Percentiles rank a stretch among this genome's conserved stretches.
These are phyloP conservation scores for Elysia chlorotica DNA, from an alignment of 1,140 invertebrate species.

Conservation along the genomic window DNA sequence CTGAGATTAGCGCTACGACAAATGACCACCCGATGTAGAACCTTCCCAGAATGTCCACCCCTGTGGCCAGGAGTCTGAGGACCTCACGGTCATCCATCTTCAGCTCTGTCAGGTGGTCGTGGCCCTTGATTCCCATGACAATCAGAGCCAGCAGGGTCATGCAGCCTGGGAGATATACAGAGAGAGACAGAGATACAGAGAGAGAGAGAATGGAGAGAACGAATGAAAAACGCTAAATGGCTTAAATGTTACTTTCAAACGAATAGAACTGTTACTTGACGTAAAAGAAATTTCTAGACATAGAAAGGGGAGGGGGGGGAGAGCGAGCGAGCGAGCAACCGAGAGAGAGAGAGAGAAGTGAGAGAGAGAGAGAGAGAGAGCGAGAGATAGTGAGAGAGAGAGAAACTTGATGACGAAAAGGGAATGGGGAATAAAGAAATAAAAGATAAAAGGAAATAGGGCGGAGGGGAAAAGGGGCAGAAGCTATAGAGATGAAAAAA, in stretches of 20 bases:
- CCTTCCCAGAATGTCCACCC: constrained; percentile 24
- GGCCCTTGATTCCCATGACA: constrained; percentile 34
- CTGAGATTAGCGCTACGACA: constrained; percentile 28
- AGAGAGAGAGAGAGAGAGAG: constrained; percentile 7
- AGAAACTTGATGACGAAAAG: not conserved
- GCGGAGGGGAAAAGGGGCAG: not conserved
- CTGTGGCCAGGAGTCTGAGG: constrained; percentile 14
- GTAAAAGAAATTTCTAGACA: no score
- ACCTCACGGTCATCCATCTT: constrained; percentile 24
- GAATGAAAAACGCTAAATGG: not conserved
- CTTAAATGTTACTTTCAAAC: not conserved
- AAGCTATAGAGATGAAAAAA: not conserved
- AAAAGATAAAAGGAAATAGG: not conserved
- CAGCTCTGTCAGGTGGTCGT: constrained; percentile 28
- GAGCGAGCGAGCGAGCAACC: no score
- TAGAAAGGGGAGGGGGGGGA: no score
- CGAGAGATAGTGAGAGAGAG: not conserved
- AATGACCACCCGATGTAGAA: constrained; percentile 37
- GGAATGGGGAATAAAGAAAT: not conserved
- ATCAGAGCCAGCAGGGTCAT: constrained; percentile 34
- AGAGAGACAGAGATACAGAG: not conserved
- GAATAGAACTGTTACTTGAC: no score
- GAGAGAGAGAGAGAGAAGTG: not conserved
- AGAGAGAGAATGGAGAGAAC: not conserved
- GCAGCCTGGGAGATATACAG: constrained; percentile 22